Evolutionary conservation across 2,888 invertebrate genomes (phyloP).

Genomic region (Lysandra coridon): DNA sequence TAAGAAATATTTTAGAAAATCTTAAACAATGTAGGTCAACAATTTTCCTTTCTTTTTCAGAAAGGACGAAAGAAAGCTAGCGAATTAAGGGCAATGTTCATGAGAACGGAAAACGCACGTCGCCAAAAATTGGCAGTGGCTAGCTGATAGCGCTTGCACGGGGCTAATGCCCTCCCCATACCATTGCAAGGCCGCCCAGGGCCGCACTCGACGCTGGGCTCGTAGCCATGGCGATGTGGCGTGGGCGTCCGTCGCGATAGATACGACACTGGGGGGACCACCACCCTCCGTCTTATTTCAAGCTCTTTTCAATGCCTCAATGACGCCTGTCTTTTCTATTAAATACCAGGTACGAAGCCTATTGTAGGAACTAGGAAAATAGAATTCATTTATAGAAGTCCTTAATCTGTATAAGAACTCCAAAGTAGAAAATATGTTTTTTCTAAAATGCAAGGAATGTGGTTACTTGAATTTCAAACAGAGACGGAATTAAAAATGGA

Average conservation of each 20-base stretch:
- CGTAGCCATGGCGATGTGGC: slow-evolving; percentile 69
- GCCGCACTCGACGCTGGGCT: slow-evolving; percentile 60
- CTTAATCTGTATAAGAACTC: neutral
- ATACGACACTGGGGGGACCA: slow-evolving; percentile 54
- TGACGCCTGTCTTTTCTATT: slow-evolving; percentile 68
- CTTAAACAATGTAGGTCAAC: neutral
- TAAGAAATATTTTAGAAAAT: neutral
- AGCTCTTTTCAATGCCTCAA: slow-evolving; percentile 75
- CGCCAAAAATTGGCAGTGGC: slow-evolving; percentile 66
- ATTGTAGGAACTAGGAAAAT: slow-evolving; percentile 16
- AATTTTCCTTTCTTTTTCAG: neutral
- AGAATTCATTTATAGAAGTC: neutral
- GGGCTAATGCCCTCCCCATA: slow-evolving; percentile 80
- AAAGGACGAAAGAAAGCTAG: slow-evolving; percentile 33
- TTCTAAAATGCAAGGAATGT: neutral
- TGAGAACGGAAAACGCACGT: slow-evolving; percentile 60
- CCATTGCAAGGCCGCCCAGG: slow-evolving; percentile 81
- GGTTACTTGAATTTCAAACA: neutral
- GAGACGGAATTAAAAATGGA: neutral
- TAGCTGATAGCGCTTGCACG: slow-evolving; percentile 70
- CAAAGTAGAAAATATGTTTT: neutral
- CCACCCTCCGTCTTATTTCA: slow-evolving; percentile 57
- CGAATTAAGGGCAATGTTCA: slow-evolving; percentile 41
- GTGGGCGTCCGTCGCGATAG: slow-evolving; percentile 72
- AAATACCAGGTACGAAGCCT: slow-evolving; percentile 56